Percentiles rank a stretch among this genome's conserved stretches.
These are phyloP conservation scores for Oncorhynchus nerka DNA, from an alignment of 2,113 vertebrate genomes.

Conservation along the genomic window DNA sequence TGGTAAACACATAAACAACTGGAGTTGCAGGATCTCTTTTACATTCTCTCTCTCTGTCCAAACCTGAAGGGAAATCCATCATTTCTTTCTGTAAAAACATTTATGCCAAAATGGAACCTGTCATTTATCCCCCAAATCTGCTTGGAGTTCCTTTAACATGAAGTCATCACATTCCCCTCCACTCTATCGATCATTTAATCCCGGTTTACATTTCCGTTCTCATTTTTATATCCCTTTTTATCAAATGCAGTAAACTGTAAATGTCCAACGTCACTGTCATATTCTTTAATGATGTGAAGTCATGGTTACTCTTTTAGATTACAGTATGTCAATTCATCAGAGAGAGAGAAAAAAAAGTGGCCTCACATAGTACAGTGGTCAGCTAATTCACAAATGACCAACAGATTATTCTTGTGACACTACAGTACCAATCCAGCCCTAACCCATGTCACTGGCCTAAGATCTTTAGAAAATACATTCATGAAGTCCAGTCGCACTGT, in stretches of 20 bases:
- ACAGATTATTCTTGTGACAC: constrained; percentile 1
- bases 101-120: neutral
- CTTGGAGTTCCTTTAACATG: neutral
- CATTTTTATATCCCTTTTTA: neutral
- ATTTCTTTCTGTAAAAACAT: no score
- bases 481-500: constrained; percentile 28
- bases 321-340: neutral
- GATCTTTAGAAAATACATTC: neutral
- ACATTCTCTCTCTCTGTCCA: neutral
- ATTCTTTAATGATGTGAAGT: neutral
- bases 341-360: neutral
- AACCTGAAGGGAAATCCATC: no score
- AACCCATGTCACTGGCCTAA: neutral
- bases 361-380: no score
- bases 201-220: neutral
- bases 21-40: constrained; percentile 3
- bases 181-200: neutral
- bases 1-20: constrained; percentile 29
- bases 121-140: neutral
- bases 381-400: neutral
- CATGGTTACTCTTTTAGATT: neutral
- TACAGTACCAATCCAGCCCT: neutral
- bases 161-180: neutral
- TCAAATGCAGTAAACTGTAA: neutral
- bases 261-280: neutral